Evolutionary conservation across 2,888 invertebrate genomes (phyloP), one percentile per base, ranked within the genome.

Genomic region (Isoperla grammatica): DNA sequence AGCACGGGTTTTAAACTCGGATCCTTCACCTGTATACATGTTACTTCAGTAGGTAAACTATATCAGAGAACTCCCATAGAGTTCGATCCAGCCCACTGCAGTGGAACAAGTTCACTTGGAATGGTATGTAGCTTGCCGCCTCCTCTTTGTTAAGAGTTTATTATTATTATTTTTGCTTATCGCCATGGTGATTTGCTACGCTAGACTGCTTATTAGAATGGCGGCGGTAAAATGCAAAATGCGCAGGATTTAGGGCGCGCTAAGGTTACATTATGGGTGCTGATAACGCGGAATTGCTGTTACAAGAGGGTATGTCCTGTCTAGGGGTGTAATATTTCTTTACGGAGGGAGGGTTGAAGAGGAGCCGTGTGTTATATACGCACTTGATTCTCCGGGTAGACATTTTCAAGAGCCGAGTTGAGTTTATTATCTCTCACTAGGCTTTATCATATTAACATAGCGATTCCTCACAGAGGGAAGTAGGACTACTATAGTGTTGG

Each of bases 211-310:
- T 17, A 11, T n/a, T 11, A 11, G 15, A 19, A 17, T 13, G 17
- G 45, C 17, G 19, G 19, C 15, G 45, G 45, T 45, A 45, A 45
- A 45, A 45, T 45, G 45, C 45, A 45, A 45, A 45, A 45, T 45
- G 19, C 45, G 45, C 19, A 11, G 56, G 56, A 43, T 56, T 56
- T 56, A 56, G n/a, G 42, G 40, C 22, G 40, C 40, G 43, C 9
- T 43, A 43, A 56, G 43, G 22, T 23, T 43, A 43, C 9, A 23
- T 55, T 55, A 55, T 55, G 55, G 40, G 13, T 19, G 42, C 56
- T 56, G 56, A 56, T 56, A 56, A 56, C 42, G 43, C 56, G 39
- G 29, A 56, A 56, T 56, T 19, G 43, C 22, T 56, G 56, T n/a
- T 43, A n/a, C 56, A 56, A 43, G 45, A 45, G 43, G 43, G 56